Percentiles rank a stretch among this genome's conserved stretches.
These are phyloP conservation scores for Heliconius hermathena DNA, from an alignment of 1,140 invertebrate genomes.

Conservation along the genomic window DNA sequence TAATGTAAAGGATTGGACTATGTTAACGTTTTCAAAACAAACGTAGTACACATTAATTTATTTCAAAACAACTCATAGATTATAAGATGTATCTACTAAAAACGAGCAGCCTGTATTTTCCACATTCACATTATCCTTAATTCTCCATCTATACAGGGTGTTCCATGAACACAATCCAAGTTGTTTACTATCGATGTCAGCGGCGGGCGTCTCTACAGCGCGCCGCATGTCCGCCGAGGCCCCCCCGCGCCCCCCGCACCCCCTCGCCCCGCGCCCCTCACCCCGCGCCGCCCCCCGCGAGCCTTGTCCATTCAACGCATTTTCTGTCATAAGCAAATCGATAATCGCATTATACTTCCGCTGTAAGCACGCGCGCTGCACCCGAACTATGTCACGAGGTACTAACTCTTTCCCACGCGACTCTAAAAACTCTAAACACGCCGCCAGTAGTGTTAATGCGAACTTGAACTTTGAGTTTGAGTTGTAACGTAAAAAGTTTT, in stretches of 20 bases:
- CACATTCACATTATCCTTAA: background rate
- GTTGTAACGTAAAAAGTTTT: slow-evolving; percentile 18
- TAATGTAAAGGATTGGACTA: background rate
- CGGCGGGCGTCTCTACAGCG: slow-evolving; percentile 35
- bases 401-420: slow-evolving; percentile 33
- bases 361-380: slow-evolving; percentile 71
- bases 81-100: background rate
- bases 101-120: background rate
- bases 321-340: slow-evolving; percentile 80
- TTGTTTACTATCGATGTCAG: slow-evolving; percentile 2
- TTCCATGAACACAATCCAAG: background rate
- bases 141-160: background rate
- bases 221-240: slow-evolving; percentile 28
- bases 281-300: slow-evolving; percentile 36
- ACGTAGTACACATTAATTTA: background rate
- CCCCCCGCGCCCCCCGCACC: slow-evolving; percentile 25
- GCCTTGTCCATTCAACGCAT: slow-evolving; percentile 77
- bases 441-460: slow-evolving; percentile 21
- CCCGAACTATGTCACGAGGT: slow-evolving; percentile 61
- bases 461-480: slow-evolving; percentile 29
- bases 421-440: slow-evolving; percentile 7
- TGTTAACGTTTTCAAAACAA: background rate
- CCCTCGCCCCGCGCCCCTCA: slow-evolving; percentile 29
- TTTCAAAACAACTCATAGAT: background rate
- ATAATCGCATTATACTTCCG: slow-evolving; percentile 80